These are phyloP conservation scores for Miichthys miiuy DNA, from an alignment of 2,797 vertebrate species.

Conservation along the genomic window DNA sequence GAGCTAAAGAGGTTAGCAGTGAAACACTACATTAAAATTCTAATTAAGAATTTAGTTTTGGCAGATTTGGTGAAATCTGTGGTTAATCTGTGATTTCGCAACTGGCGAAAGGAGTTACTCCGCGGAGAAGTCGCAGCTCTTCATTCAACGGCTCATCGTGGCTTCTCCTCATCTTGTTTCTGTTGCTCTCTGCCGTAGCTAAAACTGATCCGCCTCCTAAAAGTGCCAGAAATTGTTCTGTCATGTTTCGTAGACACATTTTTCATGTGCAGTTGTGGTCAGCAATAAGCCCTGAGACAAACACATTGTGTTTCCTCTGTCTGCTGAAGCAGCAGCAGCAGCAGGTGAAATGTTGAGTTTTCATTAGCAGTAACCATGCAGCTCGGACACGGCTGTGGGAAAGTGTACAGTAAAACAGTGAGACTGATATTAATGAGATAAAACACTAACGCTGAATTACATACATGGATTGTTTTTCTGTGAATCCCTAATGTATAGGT, in stretches of 20 bases:
- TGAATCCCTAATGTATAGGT: too few relatives aligned
- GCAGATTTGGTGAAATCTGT: neutral
- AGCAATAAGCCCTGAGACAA: neutral
- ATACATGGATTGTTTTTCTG: neutral
- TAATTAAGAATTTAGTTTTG: neutral
- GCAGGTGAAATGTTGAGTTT: neutral
- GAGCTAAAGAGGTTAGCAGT: conserved; percentile 94
- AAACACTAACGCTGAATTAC: neutral
- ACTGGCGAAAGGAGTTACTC: neutral
- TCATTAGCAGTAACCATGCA: neutral
- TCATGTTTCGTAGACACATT: neutral
- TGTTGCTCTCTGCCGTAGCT: neutral
- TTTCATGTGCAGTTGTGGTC: neutral
- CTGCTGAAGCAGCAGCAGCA: neutral
- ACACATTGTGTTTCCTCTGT: neutral
- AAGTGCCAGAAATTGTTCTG: neutral
- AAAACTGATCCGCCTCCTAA: neutral
- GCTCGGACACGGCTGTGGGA: neutral
- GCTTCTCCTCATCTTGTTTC: neutral
- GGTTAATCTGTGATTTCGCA: neutral
- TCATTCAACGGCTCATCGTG: neutral
- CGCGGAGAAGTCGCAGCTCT: neutral
- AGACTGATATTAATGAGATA: neutral
- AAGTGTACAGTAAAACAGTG: conserved; percentile 4
- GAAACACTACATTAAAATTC: conserved; percentile 1